Conservation (phyloP, 30 jellyfish, hydroid and myxozoan species). For the Sanderia malayensis region DNA sequence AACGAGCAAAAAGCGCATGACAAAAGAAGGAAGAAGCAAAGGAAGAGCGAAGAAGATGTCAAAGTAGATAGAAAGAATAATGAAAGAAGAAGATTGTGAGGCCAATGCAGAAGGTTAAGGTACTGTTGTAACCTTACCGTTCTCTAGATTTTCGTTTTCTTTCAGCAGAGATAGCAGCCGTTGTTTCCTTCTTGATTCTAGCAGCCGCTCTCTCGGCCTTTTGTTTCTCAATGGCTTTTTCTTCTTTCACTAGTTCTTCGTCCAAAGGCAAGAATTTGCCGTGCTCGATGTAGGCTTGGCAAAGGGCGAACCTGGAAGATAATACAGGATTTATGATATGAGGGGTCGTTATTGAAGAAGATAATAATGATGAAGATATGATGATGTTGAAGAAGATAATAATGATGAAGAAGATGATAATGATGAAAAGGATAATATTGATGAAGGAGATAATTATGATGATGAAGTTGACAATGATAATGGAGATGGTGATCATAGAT, state of each 20-base stretch:
- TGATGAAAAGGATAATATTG: background rate
- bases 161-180: conserved; percentile 67
- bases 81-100: too few relatives aligned
- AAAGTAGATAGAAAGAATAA: too few relatives aligned
- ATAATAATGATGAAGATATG: background rate
- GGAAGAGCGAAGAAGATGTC: too few relatives aligned
- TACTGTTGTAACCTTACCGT: conserved; percentile 48
- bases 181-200: conserved; percentile 75
- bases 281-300: conserved; percentile 95
- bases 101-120: too few relatives aligned
- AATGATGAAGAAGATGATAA: background rate
- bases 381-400: background rate
- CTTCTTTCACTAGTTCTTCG: conserved; percentile 70
- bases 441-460: background rate
- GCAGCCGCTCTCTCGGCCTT: conserved; percentile 83
- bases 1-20: too few relatives aligned
- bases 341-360: background rate
- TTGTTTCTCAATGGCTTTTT: conserved; percentile 45
- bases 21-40: too few relatives aligned
- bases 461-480: background rate
- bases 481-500: background rate
- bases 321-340: too few relatives aligned
- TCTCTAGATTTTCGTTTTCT: conserved; percentile 71
- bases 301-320: conserved; percentile 69
- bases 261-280: conserved; percentile 89